phyloP scores from a whole-genome alignment of 2,797 vertebrate genomes.

The Paramormyrops hopkinsi region DNA sequence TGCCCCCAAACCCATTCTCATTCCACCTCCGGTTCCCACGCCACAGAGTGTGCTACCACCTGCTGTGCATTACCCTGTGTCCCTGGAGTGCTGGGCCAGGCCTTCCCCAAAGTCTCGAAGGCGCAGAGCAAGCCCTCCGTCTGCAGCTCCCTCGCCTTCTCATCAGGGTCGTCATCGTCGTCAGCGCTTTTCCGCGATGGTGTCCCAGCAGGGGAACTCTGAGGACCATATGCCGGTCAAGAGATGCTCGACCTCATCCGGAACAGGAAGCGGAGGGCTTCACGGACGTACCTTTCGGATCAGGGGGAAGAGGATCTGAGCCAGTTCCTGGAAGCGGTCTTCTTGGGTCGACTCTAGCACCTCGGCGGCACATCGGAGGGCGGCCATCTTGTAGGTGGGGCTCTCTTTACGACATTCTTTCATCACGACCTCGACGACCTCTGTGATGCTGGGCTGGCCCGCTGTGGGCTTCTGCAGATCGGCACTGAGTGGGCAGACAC shows the following conservation, averaged over 20 bases:
- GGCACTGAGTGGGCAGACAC: constrained; percentile 49
- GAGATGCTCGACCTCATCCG: neutral
- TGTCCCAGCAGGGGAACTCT: constrained; percentile 71
- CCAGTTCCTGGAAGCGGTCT: constrained; percentile 78
- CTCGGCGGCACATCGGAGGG: constrained; percentile 73
- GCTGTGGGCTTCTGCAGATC: constrained; percentile 74
- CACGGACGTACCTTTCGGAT: constrained; percentile 79
- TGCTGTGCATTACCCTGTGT: constrained; percentile 72
- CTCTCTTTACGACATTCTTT: constrained; percentile 91
- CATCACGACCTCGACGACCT: constrained; percentile 76
- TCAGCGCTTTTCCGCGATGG: constrained; percentile 43
- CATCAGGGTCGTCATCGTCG: constrained; percentile 67
- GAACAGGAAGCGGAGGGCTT: neutral
- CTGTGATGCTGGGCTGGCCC: constrained; percentile 71
- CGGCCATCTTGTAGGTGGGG: constrained; percentile 81
- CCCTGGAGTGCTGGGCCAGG: constrained; percentile 75
- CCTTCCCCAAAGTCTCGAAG: constrained; percentile 85
- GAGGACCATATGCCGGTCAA: constrained; percentile 9
- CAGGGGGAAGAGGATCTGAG: constrained; percentile 79
- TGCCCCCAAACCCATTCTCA: neutral
- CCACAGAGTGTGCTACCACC: neutral
- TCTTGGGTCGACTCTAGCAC: constrained; percentile 78
- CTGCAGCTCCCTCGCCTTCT: constrained; percentile 75
- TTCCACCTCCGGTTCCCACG: neutral
- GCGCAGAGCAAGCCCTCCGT: constrained; percentile 81